Evolutionary conservation across 1,140 invertebrate species (phyloP).

Genomic region (Drosophila kurseongensis): DNA sequence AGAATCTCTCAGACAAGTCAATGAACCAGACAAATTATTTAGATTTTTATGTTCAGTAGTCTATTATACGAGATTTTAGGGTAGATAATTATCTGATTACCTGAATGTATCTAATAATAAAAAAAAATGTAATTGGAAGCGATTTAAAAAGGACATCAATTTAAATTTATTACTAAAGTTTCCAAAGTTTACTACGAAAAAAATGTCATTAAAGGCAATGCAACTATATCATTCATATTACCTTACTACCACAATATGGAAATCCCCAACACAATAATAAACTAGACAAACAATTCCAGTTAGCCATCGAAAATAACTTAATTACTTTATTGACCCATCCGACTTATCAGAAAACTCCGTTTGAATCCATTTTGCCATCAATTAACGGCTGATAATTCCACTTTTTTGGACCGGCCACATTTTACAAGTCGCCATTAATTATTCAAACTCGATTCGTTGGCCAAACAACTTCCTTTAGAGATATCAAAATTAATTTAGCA

Average conservation of each 20-base stretch:
- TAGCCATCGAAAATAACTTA: conserved; percentile 16
- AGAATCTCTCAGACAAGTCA: conserved; percentile 32
- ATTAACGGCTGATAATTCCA: conserved; percentile 40
- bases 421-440: conserved; percentile 51
- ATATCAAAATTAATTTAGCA: conserved; percentile 67
- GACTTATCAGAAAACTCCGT: conserved; percentile 26
- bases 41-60: background rate
- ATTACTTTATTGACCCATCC: conserved; percentile 37
- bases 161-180: background rate
- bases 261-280: no score
- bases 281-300: background rate
- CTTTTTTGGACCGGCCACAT: conserved; percentile 48
- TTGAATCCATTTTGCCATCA: conserved; percentile 41
- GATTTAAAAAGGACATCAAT: background rate
- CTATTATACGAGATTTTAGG: background rate
- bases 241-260: no score
- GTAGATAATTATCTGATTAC: no score
- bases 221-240: no score
- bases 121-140: no score
- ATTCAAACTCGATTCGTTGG: conserved; percentile 40
- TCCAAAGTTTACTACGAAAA: no score
- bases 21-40: conserved; percentile 37
- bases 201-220: no score
- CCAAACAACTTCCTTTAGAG: conserved; percentile 41
- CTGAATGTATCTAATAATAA: no score